Conservation (phyloP, 2,888 invertebrate genomes). For the Selenia dentaria region DNA sequence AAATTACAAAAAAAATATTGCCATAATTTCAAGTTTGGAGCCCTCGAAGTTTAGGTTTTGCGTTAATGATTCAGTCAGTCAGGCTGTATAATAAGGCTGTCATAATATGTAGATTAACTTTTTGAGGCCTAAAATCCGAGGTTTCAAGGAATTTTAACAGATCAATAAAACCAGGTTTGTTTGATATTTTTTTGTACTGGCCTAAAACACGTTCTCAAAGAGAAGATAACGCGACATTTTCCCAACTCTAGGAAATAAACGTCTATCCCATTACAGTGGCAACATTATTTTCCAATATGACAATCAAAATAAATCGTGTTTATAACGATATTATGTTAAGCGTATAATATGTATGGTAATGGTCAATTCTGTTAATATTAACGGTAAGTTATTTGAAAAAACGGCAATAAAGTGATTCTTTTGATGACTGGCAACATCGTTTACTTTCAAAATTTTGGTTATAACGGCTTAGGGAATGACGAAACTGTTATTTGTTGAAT, state of each 20-base stretch:
- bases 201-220: too few relatives aligned
- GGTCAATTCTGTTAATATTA: constrained; percentile 32
- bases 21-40: too few relatives aligned
- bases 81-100: too few relatives aligned
- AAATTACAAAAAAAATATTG: too few relatives aligned
- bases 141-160: too few relatives aligned
- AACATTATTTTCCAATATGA: constrained; percentile 6
- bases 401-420: constrained; percentile 26
- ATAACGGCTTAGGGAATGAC: constrained; percentile 18
- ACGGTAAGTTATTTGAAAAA: constrained; percentile 35
- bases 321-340: constrained; percentile 43
- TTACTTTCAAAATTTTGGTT: constrained; percentile 27
- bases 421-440: constrained; percentile 29
- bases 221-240: too few relatives aligned
- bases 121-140: too few relatives aligned
- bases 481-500: constrained; percentile 14
- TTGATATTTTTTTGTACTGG: too few relatives aligned
- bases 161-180: too few relatives aligned
- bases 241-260: constrained; percentile 10
- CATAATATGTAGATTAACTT: too few relatives aligned
- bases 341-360: constrained; percentile 44
- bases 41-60: too few relatives aligned
- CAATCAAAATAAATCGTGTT: constrained; percentile 29
- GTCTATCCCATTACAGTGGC: constrained; percentile 12
- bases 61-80: too few relatives aligned